Evolutionary conservation across 2,113 vertebrate species (phyloP).

Genomic region (Mohoua ochrocephala): DNA sequence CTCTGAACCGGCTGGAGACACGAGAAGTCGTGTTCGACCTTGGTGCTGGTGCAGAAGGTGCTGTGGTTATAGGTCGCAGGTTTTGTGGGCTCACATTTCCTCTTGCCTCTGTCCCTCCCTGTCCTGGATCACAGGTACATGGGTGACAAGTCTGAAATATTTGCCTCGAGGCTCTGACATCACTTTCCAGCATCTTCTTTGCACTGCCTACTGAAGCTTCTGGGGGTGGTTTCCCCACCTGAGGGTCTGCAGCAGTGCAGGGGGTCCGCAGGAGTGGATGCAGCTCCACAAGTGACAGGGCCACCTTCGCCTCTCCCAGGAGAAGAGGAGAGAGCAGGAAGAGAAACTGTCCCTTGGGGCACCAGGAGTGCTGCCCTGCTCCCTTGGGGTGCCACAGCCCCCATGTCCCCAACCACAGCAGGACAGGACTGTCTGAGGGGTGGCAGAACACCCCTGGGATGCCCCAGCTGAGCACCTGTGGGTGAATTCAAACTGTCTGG

Average conservation of each 20-base stretch:
- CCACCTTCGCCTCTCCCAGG: background rate
- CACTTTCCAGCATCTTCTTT: background rate
- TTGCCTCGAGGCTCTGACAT: background rate
- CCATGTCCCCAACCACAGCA: background rate
- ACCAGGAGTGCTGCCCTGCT: background rate
- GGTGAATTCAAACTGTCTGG: background rate
- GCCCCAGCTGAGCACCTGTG: background rate
- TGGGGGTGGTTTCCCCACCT: background rate
- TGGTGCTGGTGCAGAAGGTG: background rate
- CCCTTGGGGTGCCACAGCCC: background rate
- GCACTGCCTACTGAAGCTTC: background rate
- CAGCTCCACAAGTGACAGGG: accelerated
- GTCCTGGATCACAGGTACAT: background rate
- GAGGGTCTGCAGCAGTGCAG: background rate
- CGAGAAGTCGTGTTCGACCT: background rate
- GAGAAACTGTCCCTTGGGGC: background rate
- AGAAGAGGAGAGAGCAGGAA: background rate
- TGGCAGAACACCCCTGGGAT: background rate
- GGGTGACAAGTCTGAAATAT: background rate
- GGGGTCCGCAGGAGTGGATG: background rate
- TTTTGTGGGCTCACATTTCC: background rate
- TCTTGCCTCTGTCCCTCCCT: background rate
- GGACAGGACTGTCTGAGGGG: background rate
- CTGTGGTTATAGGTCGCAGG: background rate
- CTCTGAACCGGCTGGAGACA: background rate